Evolutionary conservation across 2,888 invertebrate species (phyloP).

Genomic region (Chrysomela aeneicollis): DNA sequence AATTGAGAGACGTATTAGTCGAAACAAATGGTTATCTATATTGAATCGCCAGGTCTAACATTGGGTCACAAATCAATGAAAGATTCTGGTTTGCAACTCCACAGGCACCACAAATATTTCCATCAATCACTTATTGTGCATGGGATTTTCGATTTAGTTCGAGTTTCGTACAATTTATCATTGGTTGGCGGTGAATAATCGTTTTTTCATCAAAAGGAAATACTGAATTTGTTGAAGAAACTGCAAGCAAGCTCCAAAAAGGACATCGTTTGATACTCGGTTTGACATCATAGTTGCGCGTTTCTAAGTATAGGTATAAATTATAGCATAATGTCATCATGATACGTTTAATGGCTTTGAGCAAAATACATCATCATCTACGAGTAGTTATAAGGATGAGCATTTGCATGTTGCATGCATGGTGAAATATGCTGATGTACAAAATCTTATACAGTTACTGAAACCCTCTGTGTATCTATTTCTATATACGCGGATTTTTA

Average conservation of each 20-base stretch:
- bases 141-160: neutral
- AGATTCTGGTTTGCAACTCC: neutral
- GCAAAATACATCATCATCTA: no score
- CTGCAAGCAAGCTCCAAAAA: neutral
- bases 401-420: no score
- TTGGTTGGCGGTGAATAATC: neutral
- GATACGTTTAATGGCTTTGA: no score
- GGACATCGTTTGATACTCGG: no score
- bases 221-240: neutral
- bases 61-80: conserved; percentile 16
- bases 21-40: conserved; percentile 41
- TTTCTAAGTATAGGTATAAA: no score
- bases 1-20: neutral
- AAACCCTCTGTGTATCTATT: no score
- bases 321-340: no score
- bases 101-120: conserved; percentile 6
- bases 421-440: no score
- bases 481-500: no score
- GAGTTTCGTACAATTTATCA: neutral
- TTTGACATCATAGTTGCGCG: no score
- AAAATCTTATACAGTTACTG: no score
- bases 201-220: neutral
- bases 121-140: neutral
- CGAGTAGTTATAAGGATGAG: no score
- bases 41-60: conserved; percentile 31